Conservation (phyloP, 2,797 vertebrate genomes). For the Pogoniulus pusillus region DNA sequence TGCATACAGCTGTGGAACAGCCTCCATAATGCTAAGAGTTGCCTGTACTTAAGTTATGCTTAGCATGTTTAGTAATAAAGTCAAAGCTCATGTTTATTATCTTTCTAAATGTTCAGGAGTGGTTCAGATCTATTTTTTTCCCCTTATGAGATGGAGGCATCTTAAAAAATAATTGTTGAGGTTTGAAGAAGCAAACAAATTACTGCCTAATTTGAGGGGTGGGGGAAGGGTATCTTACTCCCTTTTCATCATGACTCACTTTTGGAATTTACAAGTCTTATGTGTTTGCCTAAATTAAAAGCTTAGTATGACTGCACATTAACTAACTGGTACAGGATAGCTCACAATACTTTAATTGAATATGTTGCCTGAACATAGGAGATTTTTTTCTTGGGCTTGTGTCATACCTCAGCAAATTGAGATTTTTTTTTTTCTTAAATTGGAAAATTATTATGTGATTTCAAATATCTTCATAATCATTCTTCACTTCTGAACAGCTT, state of each 20-base stretch:
- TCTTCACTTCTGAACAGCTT: not conserved
- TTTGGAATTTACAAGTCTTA: slow-evolving; percentile 43
- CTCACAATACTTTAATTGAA: not conserved
- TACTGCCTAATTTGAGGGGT: not conserved
- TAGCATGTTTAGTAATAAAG: not conserved
- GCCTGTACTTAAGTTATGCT: not conserved
- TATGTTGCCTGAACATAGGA: not conserved
- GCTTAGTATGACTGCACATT: not conserved
- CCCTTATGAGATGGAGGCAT: not conserved
- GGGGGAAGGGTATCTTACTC: not conserved
- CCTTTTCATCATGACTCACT: slow-evolving; percentile 7
- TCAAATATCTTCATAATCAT: not conserved
- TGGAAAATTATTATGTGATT: not conserved
- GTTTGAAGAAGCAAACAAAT: slow-evolving; percentile 18
- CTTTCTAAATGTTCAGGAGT: rapidly evolving
- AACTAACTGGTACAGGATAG: not conserved
- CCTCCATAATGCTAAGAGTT: not conserved
- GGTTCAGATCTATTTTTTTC: not conserved
- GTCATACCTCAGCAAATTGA: not conserved
- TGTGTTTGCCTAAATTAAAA: slow-evolving; percentile 36
- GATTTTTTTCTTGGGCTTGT: not conserved
- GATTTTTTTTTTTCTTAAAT: not conserved
- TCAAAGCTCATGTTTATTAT: not conserved
- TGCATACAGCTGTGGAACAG: not conserved
- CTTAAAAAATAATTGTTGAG: not conserved